These are phyloP conservation scores for Phyllotreta striolata DNA, from an alignment of 2,888 invertebrate species.

Conservation along the genomic window DNA sequence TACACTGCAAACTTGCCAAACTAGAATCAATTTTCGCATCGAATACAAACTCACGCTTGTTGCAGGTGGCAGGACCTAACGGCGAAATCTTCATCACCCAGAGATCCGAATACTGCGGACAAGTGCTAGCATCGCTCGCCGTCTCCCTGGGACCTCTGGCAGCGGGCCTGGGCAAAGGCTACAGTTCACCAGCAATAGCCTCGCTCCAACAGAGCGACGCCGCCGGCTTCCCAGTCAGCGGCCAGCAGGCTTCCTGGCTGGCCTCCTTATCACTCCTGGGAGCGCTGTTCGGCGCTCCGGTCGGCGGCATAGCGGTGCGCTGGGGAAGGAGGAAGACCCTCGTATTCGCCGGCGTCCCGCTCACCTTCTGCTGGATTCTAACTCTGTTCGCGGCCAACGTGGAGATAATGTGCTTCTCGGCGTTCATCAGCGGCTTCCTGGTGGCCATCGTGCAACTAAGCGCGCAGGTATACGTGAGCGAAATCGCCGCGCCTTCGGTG, in stretches of 20 bases:
- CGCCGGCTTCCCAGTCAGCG: constrained; percentile 70
- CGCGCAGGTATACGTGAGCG: constrained; percentile 82
- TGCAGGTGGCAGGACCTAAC: constrained; percentile 56
- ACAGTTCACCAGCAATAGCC: constrained; percentile 83
- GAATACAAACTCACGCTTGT: constrained; percentile 15
- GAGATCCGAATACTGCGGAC: constrained; percentile 58
- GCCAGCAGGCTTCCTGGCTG: constrained; percentile 83
- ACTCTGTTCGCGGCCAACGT: constrained; percentile 82
- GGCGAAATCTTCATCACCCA: constrained; percentile 56
- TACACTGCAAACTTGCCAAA: too few species aligned
- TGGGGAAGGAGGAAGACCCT: constrained; percentile 76
- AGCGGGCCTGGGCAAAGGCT: constrained; percentile 82
- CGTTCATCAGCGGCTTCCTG: constrained; percentile 78
- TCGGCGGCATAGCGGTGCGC: constrained; percentile 80
- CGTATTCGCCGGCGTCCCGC: constrained; percentile 76
- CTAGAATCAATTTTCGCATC: not conserved
- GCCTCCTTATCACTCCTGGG: constrained; percentile 82
- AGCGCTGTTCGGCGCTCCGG: constrained; percentile 80
- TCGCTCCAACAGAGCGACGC: constrained; percentile 72
- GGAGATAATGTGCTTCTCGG: constrained; percentile 82
- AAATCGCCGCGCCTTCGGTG: constrained; percentile 87
- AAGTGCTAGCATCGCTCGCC: constrained; percentile 80
- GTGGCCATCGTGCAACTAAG: constrained; percentile 60
- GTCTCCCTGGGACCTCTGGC: constrained; percentile 82
- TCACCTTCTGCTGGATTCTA: constrained; percentile 82